Base-by-base conservation (phyloP, 2,113 vertebrate species). In the Galbula dea region DNA sequence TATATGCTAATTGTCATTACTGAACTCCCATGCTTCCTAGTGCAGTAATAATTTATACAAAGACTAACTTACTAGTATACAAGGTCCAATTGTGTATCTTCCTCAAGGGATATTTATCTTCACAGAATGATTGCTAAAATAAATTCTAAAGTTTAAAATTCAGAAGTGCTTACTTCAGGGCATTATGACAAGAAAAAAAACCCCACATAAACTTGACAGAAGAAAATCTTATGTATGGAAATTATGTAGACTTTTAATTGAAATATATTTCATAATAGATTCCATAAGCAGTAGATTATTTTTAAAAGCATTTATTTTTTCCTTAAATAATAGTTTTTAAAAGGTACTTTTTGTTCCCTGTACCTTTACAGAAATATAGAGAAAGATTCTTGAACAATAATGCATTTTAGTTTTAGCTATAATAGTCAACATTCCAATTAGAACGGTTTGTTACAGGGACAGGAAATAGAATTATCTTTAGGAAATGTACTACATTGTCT, bases 61-160 rank as follows among this genome's bases (percentile, higher is more conserved):
- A 93, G 75, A 65, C 81, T 82, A 84, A 76, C 91, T 91, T 88
- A 79, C 83, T 91, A 36, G 89, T 94, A 81, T 94, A 97, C 86
- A 97, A 97, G 96, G 95, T 95, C 89, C 96, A 96, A 95, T 97
- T 97, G 94, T 96, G 90, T 95, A 91, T 91, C 88, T 97, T 97
- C 94, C 97, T 97, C 97, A 91, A 97, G 96, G 97, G 97, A 97
- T 97, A 97, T 97, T 96, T 97, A 97, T 98, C 97, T 97, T 97
- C 96, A 95, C 95, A 97, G 97, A 41, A 2, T 93, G 97, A 97
- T 96, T 96, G 75, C 97, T 88, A 96, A 97, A 97, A 98, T 97
- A 98, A 98, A 97, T 97, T 95, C 72, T 93, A 94, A 98, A 97
- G 96, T 97, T 97, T 97, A 97, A 97, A 97, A 97, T 97, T 97